Percentiles rank a stretch among this genome's conserved stretches.
Evolutionary conservation across 2,888 invertebrate genomes (phyloP).

Genomic region (Hipparchia semele): DNA sequence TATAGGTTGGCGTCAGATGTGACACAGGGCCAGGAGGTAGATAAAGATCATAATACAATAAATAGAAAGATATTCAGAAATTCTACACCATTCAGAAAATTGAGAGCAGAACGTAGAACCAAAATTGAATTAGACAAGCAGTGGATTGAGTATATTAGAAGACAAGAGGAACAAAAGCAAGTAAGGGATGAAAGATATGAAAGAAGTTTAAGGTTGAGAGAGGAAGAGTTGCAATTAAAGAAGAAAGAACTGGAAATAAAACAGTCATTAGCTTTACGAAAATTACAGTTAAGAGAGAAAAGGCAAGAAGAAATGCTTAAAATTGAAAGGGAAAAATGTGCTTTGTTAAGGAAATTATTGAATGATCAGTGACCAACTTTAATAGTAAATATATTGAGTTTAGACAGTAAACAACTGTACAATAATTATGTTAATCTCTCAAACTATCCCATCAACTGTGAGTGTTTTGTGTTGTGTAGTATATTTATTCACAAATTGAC

Average conservation of each 20-base stretch:
- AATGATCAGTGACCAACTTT: slow-evolving; percentile 47
- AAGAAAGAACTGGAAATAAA: slow-evolving; percentile 66
- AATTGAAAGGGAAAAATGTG: slow-evolving; percentile 67
- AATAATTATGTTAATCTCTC: too few relatives aligned
- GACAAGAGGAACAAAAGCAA: slow-evolving; percentile 62
- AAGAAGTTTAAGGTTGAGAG: slow-evolving; percentile 59
- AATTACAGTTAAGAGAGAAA: slow-evolving; percentile 61
- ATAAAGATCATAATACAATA: slow-evolving; percentile 47
- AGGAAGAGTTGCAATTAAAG: slow-evolving; percentile 62
- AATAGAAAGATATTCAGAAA: slow-evolving; percentile 51
- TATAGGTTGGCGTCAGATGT: slow-evolving; percentile 64
- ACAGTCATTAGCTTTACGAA: slow-evolving; percentile 62
- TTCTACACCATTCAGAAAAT: slow-evolving; percentile 57
- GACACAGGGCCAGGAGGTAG: slow-evolving; percentile 43
- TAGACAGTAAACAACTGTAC: too few relatives aligned
- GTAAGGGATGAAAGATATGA: slow-evolving; percentile 62
- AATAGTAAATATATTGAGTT: too few relatives aligned
- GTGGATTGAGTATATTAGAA: slow-evolving; percentile 64
- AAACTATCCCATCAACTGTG: too few relatives aligned
- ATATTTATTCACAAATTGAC: too few relatives aligned
- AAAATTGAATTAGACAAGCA: slow-evolving; percentile 67
- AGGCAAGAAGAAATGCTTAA: slow-evolving; percentile 65
- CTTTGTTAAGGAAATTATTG: slow-evolving; percentile 56
- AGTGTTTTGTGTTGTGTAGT: too few relatives aligned
- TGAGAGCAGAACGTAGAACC: slow-evolving; percentile 60